phyloP scores from a whole-genome alignment of 1,140 invertebrate genomes.

The Leptonema lineaticorne region DNA sequence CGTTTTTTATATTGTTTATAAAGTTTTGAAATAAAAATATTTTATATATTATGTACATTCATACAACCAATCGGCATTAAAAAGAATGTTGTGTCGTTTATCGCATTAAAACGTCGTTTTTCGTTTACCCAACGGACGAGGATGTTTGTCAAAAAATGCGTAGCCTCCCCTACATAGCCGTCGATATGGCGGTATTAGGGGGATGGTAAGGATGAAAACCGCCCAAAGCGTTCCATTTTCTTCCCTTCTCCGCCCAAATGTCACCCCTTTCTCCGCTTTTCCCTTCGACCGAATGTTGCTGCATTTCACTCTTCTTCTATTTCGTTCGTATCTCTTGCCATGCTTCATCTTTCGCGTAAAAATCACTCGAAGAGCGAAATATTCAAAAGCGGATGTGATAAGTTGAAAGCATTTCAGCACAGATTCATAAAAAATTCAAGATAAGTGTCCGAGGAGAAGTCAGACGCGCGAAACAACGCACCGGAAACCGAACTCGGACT shows the following conservation, averaged over 20 bases:
- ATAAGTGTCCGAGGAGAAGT: constrained; percentile 37
- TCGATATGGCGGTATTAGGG: neutral
- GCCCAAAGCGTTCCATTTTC: too few species aligned
- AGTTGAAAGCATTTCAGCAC: constrained; percentile 38
- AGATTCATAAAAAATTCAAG: constrained; percentile 39
- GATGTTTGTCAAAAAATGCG: constrained; percentile 7
- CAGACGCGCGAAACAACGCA: constrained; percentile 27
- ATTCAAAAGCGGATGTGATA: constrained; percentile 37
- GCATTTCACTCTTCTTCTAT: too few species aligned
- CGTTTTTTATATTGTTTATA: neutral
- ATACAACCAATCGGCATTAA: constrained; percentile 1
- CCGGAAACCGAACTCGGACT: neutral
- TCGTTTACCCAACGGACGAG: constrained; percentile 12
- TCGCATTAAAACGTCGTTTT: constrained; percentile 18
- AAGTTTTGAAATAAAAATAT: neutral
- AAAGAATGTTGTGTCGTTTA: constrained; percentile 19
- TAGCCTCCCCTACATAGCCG: neutral
- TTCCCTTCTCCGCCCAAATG: too few species aligned
- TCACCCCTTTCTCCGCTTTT: too few species aligned
- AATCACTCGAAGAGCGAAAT: constrained; percentile 33
- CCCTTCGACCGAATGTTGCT: too few species aligned
- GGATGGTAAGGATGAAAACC: neutral
- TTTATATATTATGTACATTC: neutral
- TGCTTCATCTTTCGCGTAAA: too few species aligned
- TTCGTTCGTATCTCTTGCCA: too few species aligned